A percentile compares a stretch with the other conserved stretches of the same genome.
Conservation (phyloP, 1,140 invertebrate species). For the Drosophila sp. region DNA sequence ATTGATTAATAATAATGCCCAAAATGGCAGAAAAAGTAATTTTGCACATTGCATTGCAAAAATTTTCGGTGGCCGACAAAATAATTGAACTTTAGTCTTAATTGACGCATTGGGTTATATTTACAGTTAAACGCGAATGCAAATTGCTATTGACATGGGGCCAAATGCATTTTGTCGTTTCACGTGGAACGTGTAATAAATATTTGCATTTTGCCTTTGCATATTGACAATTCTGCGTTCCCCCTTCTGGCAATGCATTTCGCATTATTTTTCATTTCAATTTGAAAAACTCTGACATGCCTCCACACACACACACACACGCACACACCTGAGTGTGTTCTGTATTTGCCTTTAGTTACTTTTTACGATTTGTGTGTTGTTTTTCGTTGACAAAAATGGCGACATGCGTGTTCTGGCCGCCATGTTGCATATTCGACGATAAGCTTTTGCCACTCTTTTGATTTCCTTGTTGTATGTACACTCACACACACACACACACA, state of each 20-base stretch:
- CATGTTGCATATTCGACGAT: slow-evolving; percentile 9
- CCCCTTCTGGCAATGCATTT: slow-evolving; percentile 19
- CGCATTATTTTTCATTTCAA: slow-evolving; percentile 53
- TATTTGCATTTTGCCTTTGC: slow-evolving; percentile 48
- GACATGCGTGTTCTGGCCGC: background rate
- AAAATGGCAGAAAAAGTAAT: background rate
- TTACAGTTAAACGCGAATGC: slow-evolving; percentile 13
- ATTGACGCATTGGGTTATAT: slow-evolving; percentile 8
- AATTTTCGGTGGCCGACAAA: background rate
- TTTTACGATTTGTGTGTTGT: slow-evolving; percentile 19
- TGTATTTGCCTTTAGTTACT: slow-evolving; percentile 4
- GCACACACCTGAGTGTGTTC: background rate
- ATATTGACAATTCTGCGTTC: slow-evolving; percentile 5
- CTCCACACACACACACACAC: background rate
- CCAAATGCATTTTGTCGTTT: slow-evolving; percentile 34
- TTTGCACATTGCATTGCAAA: background rate
- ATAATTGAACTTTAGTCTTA: slow-evolving; percentile 2
- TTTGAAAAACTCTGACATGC: slow-evolving; percentile 32
- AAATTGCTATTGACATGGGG: slow-evolving; percentile 45
- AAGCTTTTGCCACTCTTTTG: slow-evolving; percentile 9
- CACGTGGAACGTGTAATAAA: slow-evolving; percentile 41
- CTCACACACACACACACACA: background rate
- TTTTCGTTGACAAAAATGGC: slow-evolving; percentile 3
- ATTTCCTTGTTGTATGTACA: slow-evolving; percentile 7
- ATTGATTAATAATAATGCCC: background rate